Evolutionary conservation across 2,888 invertebrate genomes (phyloP).

Genomic region (Ptycholaimellus sp.): DNA sequence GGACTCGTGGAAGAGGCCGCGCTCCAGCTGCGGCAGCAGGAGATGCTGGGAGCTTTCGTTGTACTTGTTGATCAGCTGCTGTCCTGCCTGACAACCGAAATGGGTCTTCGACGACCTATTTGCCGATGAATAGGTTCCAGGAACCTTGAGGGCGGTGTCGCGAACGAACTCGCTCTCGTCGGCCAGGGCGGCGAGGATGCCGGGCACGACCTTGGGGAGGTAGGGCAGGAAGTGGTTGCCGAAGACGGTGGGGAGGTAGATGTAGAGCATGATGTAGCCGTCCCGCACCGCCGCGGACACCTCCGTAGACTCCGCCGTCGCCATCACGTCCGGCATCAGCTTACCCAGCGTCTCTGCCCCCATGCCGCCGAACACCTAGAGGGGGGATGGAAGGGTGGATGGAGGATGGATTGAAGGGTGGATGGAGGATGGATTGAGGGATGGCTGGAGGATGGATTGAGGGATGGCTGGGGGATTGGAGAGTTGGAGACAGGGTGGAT

Average conservation of each 20-base stretch:
- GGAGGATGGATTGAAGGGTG: no score
- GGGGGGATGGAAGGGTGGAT: no score
- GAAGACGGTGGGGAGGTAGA: conserved; percentile 92
- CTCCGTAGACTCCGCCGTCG: conserved; percentile 20
- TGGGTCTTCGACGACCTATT: conserved; percentile 40
- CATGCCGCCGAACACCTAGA: conserved; percentile 76
- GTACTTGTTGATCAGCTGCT: conserved; percentile 80
- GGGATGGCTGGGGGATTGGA: no score
- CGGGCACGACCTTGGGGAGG: conserved; percentile 83
- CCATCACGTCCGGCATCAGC: conserved; percentile 51
- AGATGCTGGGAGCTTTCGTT: conserved; percentile 43
- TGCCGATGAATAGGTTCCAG: not conserved
- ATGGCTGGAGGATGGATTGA: no score
- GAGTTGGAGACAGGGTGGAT: conserved; percentile 8
- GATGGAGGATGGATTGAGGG: no score
- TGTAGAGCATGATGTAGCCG: conserved; percentile 99
- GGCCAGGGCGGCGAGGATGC: conserved; percentile 80
- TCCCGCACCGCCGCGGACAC: conserved; percentile 75
- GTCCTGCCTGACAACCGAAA: conserved; percentile 82
- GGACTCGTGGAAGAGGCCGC: conserved; percentile 83
- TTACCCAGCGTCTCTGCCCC: conserved; percentile 80
- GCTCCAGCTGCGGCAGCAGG: conserved; percentile 70
- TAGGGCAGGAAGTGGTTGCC: conserved; percentile 81
- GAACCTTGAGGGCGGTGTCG: conserved; percentile 7
- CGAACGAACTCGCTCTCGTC: conserved; percentile 75